Evolutionary conservation across 2,797 vertebrate genomes (phyloP).

Genomic region (Poecilia gillii): DNA sequence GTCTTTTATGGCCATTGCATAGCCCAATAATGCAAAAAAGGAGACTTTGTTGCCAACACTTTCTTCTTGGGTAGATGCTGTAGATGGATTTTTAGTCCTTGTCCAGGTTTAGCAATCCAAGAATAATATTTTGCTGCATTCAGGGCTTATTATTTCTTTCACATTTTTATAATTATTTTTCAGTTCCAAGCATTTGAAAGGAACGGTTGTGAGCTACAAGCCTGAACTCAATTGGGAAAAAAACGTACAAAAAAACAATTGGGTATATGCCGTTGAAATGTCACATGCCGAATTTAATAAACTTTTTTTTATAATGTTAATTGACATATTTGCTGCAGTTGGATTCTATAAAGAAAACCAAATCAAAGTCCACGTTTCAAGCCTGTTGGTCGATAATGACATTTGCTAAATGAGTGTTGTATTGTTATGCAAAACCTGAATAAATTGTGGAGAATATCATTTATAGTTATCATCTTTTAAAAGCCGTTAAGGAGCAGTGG

Average conservation of each 20-base stretch:
- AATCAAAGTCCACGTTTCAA: slow-evolving; percentile 26
- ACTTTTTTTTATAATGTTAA: slow-evolving; percentile 12
- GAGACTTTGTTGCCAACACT: background rate
- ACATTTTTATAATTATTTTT: background rate
- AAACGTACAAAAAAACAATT: background rate
- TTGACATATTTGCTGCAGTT: slow-evolving; percentile 12
- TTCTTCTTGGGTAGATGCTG: background rate
- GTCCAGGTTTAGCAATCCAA: background rate
- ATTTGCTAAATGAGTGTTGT: background rate
- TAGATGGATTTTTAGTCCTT: background rate
- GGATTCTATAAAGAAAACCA: slow-evolving; percentile 2
- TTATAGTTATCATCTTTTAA: background rate
- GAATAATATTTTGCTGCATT: background rate
- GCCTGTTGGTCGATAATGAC: slow-evolving; percentile 26
- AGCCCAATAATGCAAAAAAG: background rate
- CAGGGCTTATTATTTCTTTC: background rate
- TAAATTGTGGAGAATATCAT: slow-evolving; percentile 14
- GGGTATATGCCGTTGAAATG: background rate
- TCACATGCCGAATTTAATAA: background rate
- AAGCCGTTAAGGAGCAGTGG: background rate
- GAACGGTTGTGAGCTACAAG: background rate
- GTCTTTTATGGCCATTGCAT: background rate
- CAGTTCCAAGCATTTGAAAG: background rate
- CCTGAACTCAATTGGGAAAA: background rate
- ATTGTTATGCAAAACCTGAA: slow-evolving; percentile 20